Percentiles rank a stretch among this genome's conserved stretches.
These are phyloP conservation scores for Cyrtonyx montezumae DNA, from an alignment of 2,113 vertebrate genomes.

Conservation along the genomic window DNA sequence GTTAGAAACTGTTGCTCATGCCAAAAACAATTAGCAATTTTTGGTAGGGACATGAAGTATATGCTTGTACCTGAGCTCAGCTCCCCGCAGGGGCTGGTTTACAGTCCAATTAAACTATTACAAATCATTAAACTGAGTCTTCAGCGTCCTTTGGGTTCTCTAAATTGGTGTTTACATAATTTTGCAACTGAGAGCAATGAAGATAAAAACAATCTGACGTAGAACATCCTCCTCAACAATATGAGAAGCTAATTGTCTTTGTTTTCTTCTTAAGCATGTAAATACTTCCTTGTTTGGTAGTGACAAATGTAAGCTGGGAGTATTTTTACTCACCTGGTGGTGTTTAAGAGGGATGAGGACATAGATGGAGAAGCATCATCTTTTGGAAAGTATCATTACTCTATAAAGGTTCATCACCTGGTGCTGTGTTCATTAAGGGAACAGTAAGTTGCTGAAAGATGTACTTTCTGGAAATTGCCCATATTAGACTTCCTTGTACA, in stretches of 20 bases:
- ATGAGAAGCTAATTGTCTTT: conserved; percentile 40
- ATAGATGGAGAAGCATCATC: neutral
- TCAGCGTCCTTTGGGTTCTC: conserved; percentile 21
- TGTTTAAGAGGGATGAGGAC: neutral
- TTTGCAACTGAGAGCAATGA: conserved; percentile 62
- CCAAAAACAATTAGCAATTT: conserved; percentile 8
- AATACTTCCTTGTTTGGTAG: conserved; percentile 19
- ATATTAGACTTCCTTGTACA: neutral
- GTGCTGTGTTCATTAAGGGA: neutral
- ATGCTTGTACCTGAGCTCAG: conserved; percentile 13
- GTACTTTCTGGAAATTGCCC: neutral
- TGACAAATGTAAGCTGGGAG: neutral
- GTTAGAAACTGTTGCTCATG: neutral
- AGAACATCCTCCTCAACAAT: conserved; percentile 22
- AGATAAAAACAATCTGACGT: conserved; percentile 49
- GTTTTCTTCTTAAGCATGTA: conserved; percentile 15
- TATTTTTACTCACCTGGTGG: neutral
- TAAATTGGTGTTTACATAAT: conserved; percentile 66
- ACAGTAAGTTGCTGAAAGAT: neutral
- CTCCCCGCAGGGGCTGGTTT: conserved; percentile 50
- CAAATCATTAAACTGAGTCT: conserved; percentile 48
- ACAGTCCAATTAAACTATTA: conserved; percentile 59
- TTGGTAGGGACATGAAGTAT: neutral
- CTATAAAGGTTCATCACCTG: neutral
- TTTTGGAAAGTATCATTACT: neutral